Evolutionary conservation across 2,888 invertebrate genomes (phyloP).

Genomic region (Cerceris ruficornis): DNA sequence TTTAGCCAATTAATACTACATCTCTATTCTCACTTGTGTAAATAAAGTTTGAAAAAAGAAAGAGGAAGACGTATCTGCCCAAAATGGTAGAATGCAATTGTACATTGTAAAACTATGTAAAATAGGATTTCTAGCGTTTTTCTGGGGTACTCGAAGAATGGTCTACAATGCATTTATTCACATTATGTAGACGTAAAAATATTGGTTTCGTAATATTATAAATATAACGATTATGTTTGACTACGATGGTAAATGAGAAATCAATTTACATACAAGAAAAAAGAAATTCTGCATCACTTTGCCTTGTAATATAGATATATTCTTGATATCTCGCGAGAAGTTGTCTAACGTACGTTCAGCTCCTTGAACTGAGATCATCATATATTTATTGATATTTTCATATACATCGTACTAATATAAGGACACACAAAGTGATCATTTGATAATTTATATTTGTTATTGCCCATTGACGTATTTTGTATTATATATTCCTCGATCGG

Average conservation of each 20-base stretch:
- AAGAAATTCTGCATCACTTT: slow-evolving; percentile 42
- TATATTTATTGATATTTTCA: slow-evolving; percentile 66
- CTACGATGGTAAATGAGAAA: neutral
- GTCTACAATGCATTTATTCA: slow-evolving; percentile 60
- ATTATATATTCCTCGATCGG: neutral
- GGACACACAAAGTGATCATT: slow-evolving; percentile 21
- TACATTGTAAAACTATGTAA: neutral
- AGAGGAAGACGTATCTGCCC: neutral
- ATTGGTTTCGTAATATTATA: slow-evolving; percentile 32
- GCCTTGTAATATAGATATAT: slow-evolving; percentile 55
- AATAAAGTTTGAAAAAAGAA: neutral
- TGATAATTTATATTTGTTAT: slow-evolving; percentile 23
- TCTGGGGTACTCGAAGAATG: slow-evolving; percentile 38
- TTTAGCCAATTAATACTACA: neutral
- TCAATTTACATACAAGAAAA: slow-evolving; percentile 34
- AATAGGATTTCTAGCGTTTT: slow-evolving; percentile 22
- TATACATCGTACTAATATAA: slow-evolving; percentile 40
- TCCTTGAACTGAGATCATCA: slow-evolving; percentile 33
- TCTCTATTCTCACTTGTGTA: neutral
- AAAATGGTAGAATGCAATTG: neutral
- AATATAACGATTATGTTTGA: slow-evolving; percentile 16
- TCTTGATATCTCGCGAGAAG: slow-evolving; percentile 57
- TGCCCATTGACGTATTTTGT: slow-evolving; percentile 15
- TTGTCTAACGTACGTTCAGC: slow-evolving; percentile 41
- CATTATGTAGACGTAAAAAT: slow-evolving; percentile 37